Evolutionary conservation across 2,888 invertebrate genomes (phyloP), one percentile per base, ranked within the genome.

Genomic region (Embidobia sp.): DNA sequence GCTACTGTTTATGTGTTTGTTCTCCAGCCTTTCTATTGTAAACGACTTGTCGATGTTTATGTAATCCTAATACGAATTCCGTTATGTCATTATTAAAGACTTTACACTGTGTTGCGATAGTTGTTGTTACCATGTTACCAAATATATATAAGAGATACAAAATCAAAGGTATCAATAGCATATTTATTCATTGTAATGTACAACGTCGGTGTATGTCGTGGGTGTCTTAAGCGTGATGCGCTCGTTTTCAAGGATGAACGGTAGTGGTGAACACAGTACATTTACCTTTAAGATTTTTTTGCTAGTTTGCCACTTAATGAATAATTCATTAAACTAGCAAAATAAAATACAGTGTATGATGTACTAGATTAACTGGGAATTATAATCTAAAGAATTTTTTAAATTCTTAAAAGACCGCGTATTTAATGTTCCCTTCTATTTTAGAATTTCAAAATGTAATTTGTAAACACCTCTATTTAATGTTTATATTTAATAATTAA

Each of bases 211-310:
- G 22, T 48, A 22, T 33, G 15, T 15, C 35, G 67, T 69, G 48
- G 57, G 57, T 57, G 67, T 69, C 49, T 46, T 40, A 13, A 37
- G 19, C 37, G 27, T 49, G 67, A 69, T 31, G 57, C 42, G 7
- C 31, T 16, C 26, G 22, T 10, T 69, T 57, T 57, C 40, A 49
- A 69, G 40, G 40, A 49, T 55, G 11, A 37, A 46, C 57, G 31
- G 40, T 48, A 48, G 31, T 48, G 7, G n/a, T 26, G 31, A 44
- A 66, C 22, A 66, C 44, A 66, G 66, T 53, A 44, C 66, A 37
- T 55, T 66, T 35, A 66, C 66, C 66, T 66, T 51, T 46, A 19
- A 8, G 7, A 46, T 55, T 55, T 51, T 35, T 26, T 26, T 2
- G 53, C 33, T 33, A 33, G 44, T 49, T 64, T 64, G 15, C 29